A percentile compares a stretch with the other conserved stretches of the same genome.
Evolutionary conservation across 2,888 invertebrate species (phyloP).

Genomic region (Drosophila ustulata): DNA sequence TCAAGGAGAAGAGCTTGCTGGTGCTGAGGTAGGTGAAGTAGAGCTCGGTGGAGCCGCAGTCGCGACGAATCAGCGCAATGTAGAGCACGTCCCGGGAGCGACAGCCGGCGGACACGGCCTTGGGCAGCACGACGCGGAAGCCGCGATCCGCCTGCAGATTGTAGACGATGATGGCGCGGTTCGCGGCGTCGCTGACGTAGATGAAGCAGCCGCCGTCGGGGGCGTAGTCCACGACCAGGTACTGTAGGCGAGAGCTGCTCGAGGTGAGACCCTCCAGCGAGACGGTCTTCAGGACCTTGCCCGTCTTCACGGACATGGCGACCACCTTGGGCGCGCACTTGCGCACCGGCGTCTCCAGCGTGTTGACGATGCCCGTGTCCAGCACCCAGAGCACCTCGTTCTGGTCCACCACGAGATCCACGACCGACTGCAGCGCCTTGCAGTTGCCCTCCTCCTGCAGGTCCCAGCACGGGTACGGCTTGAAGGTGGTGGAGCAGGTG

Average conservation of each 20-base stretch:
- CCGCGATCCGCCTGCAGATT: slow-evolving; percentile 88
- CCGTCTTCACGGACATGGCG: slow-evolving; percentile 87
- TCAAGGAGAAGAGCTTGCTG: slow-evolving; percentile 88
- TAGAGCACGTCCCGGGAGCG: slow-evolving; percentile 88
- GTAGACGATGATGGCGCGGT: slow-evolving; percentile 89
- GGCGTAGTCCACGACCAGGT: slow-evolving; percentile 89
- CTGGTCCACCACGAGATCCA: slow-evolving; percentile 88
- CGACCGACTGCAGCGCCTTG: slow-evolving; percentile 89
- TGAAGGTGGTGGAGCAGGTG: slow-evolving; percentile 85
- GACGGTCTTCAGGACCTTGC: slow-evolving; percentile 88
- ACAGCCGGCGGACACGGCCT: slow-evolving; percentile 86
- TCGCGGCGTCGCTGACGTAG: slow-evolving; percentile 89
- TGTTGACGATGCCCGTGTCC: slow-evolving; percentile 90
- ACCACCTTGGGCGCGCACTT: slow-evolving; percentile 90
- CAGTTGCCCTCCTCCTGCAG: slow-evolving; percentile 89
- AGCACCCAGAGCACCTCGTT: slow-evolving; percentile 90
- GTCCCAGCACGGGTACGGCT: slow-evolving; percentile 88
- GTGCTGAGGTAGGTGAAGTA: slow-evolving; percentile 88
- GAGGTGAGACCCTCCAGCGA: slow-evolving; percentile 87
- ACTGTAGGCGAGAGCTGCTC: slow-evolving; percentile 88
- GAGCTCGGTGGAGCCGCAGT: slow-evolving; percentile 87
- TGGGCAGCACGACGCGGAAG: slow-evolving; percentile 88
- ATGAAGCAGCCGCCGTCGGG: slow-evolving; percentile 87
- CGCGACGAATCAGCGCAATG: slow-evolving; percentile 87
- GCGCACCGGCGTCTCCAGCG: slow-evolving; percentile 88